Evolutionary conservation across 2,113 vertebrate species (phyloP), one percentile per base, ranked within the genome.

Genomic region (Vireo altiloquus): DNA sequence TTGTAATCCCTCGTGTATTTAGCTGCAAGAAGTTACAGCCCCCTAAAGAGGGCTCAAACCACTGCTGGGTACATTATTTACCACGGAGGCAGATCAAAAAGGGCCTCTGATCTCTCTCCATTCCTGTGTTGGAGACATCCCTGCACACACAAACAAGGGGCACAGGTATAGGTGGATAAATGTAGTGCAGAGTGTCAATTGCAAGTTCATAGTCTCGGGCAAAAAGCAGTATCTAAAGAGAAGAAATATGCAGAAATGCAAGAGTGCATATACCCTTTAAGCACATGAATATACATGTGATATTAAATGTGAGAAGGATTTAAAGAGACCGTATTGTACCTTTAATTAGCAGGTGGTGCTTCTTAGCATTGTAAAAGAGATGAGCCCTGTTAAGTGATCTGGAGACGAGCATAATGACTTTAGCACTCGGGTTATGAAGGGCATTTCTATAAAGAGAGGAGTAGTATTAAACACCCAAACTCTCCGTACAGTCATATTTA

Each of bases 321-420:
- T 91, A 89, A 95, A 94, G 86, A 95, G 78, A 69, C 66, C 0
- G 6, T 91, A 92, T 94, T 82, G 70, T 92, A 63, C 70, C 59
- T 87, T 94, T 95, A 96, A 96, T 95, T 95, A 92, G 80, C 80
- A 93, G 76, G 94, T 90, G 90, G 82, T 93, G 66, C 85, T 92
- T 93, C 89, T 90, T 90, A 88, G 71, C 78, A 56, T 70, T 90
- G 85, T 92, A 90, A 91, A 95, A 90, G 75, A 88, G 75, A 95
- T 78, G 87, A 92, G 85, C 69, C 52, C 71, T 88, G 68, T 82
- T 89, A 92, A 95, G 87, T 82, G 89, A 89, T 81, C 60, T 96
- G 91, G 65, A 94, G 91, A 84, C 1, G 5, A 89, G 87, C 69
- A 22, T 57, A 90, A 93, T 72, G 88, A 93, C 71, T 94, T 90